phyloP scores from a whole-genome alignment of 2,113 vertebrate species.

The Phyllostomus hastatus region DNA sequence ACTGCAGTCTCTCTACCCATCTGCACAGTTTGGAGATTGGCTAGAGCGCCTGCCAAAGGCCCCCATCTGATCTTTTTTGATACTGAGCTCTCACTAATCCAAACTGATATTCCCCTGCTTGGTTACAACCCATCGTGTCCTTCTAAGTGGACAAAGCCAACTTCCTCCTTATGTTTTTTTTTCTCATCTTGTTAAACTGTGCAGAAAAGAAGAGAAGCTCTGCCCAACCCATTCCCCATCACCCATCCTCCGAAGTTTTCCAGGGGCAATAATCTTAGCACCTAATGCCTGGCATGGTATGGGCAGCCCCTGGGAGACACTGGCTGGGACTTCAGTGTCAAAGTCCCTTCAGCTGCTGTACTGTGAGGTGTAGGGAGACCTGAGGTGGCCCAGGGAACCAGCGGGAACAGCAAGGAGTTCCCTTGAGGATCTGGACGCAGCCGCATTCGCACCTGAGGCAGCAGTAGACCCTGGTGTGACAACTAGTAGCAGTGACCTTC shows the following conservation, averaged over 20 bases:
- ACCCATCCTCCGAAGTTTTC: background rate
- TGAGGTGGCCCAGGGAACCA: background rate
- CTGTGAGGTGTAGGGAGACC: background rate
- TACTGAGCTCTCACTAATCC: background rate
- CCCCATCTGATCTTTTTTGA: background rate
- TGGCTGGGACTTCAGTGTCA: background rate
- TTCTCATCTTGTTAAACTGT: background rate
- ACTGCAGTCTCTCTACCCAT: background rate
- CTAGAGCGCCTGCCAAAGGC: background rate
- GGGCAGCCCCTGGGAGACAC: background rate
- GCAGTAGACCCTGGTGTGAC: background rate
- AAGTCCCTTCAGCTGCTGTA: background rate
- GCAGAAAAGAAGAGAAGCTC: background rate
- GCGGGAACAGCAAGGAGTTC: background rate
- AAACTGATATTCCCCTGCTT: background rate
- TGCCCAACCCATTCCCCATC: background rate
- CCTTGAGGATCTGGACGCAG: background rate
- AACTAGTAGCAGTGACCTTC: background rate
- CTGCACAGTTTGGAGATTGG: background rate
- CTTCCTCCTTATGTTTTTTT: background rate
- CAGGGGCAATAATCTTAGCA: background rate
- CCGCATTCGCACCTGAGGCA: background rate
- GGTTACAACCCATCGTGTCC: background rate
- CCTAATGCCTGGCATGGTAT: background rate
- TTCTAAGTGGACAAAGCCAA: background rate